A percentile compares a stretch with the other conserved stretches of the same genome.
These are phyloP conservation scores for Sebastes steindachneri DNA, from an alignment of 2,797 vertebrate species.

Conservation along the genomic window DNA sequence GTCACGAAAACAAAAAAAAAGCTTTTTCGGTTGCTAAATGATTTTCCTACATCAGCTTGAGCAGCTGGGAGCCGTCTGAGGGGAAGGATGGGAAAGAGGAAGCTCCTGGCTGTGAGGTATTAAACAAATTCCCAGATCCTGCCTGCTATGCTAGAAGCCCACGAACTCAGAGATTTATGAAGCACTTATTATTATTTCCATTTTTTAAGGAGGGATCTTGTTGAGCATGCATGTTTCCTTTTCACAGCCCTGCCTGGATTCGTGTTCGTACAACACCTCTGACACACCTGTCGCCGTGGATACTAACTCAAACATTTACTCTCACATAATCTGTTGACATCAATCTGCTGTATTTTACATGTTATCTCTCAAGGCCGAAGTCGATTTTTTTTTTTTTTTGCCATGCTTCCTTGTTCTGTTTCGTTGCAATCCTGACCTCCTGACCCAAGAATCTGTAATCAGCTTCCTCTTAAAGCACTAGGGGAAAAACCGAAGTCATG, in stretches of 20 bases:
- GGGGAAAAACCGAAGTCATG: conserved; percentile 2
- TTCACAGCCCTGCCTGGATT: not conserved
- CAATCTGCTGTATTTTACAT: not conserved
- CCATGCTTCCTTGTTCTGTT: not conserved
- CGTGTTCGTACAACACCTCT: not conserved
- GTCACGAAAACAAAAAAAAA: conserved; percentile 56
- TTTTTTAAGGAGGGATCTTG: not conserved
- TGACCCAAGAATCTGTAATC: not conserved
- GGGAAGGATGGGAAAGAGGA: conserved; percentile 31
- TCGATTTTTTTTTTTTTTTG: not conserved
- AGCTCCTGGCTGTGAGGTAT: conserved; percentile 58
- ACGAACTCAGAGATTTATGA: not conserved
- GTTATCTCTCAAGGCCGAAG: not conserved
- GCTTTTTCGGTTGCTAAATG: conserved; percentile 32
- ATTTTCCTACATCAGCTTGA: conserved; percentile 28
- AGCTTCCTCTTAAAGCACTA: not conserved
- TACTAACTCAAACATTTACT: not conserved
- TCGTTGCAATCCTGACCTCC: not conserved
- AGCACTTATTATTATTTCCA: not conserved
- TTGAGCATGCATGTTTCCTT: not conserved
- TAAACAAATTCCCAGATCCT: not conserved
- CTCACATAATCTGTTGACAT: not conserved
- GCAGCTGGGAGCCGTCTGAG: conserved; percentile 62
- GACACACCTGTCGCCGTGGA: not conserved
- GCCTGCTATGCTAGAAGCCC: not conserved